These are phyloP conservation scores for Otolemur garnettii DNA, from an alignment of 2,113 vertebrate species.

Conservation along the genomic window DNA sequence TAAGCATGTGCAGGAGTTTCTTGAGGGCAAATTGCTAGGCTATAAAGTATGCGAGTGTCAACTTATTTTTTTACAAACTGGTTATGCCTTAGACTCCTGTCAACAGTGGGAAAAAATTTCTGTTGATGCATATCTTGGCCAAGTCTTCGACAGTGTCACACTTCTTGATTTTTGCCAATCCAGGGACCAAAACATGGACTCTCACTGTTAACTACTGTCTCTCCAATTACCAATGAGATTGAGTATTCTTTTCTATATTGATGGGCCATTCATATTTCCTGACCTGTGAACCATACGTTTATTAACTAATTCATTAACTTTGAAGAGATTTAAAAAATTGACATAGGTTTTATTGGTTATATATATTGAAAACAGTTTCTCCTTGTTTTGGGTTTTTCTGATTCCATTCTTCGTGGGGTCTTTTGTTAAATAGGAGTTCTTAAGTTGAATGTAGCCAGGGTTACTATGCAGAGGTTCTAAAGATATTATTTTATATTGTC, in stretches of 20 bases:
- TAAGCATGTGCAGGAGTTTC: not conserved
- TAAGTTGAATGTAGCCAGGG: not conserved
- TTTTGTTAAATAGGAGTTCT: constrained; percentile 11
- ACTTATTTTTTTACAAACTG: not conserved
- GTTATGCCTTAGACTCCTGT: constrained; percentile 23
- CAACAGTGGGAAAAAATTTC: not conserved
- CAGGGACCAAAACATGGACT: not conserved
- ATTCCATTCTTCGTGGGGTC: not conserved
- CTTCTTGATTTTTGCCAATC: constrained; percentile 35
- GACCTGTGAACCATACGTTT: not conserved
- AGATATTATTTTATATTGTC: not conserved
- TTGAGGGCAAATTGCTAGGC: not conserved
- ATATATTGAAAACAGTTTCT: not conserved
- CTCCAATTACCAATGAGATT: not conserved
- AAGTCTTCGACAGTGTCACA: not conserved
- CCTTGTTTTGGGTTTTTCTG: not conserved
- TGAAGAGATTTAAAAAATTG: constrained; percentile 1
- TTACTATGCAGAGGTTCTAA: not conserved
- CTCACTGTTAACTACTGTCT: not conserved
- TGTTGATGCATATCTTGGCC: not conserved
- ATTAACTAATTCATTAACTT: constrained; percentile 54
- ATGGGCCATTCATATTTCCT: not conserved
- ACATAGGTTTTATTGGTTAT: not conserved
- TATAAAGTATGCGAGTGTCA: not conserved
- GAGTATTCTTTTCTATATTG: not conserved